Conservation (phyloP, 1,140 invertebrate genomes). For the Drosophila aff. region DNA sequence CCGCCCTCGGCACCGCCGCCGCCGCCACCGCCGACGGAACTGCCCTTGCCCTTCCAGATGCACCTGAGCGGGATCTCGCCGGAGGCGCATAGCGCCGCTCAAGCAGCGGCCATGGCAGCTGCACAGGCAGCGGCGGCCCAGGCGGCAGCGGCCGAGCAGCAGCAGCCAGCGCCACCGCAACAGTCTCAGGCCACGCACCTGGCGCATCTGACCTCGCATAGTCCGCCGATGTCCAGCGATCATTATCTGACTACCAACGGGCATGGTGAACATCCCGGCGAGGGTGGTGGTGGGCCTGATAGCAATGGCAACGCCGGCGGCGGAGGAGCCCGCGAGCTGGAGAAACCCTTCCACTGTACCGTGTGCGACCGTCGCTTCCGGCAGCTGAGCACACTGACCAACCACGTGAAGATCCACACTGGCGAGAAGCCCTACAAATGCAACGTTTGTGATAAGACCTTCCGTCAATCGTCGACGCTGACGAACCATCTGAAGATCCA, state of each 20-base stretch:
- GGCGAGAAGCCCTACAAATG: constrained; percentile 85
- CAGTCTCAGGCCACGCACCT: constrained; percentile 70
- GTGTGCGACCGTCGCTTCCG: constrained; percentile 84
- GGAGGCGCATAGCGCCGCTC: constrained; percentile 79
- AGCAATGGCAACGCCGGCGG: constrained; percentile 22
- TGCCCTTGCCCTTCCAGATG: constrained; percentile 79
- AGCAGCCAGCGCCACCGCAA: constrained; percentile 46
- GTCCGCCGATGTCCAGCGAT: constrained; percentile 63
- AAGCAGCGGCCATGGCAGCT: constrained; percentile 82
- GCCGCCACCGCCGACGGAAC: constrained; percentile 67
- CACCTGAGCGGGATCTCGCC: constrained; percentile 72
- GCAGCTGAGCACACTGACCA: constrained; percentile 84
- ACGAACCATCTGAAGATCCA: constrained; percentile 85
- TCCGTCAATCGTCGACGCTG: constrained; percentile 84
- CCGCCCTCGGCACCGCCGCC: constrained; percentile 52
- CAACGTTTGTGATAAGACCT: constrained; percentile 84
- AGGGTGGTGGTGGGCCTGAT: constrained; percentile 38
- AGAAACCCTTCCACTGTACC: constrained; percentile 84
- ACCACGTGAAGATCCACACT: constrained; percentile 85
- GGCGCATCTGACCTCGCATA: constrained; percentile 74
- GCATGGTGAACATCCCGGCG: constrained; percentile 64
- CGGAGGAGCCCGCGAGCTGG: constrained; percentile 58
- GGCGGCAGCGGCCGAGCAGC: constrained; percentile 80
- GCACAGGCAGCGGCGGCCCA: constrained; percentile 81
- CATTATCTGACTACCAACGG: constrained; percentile 72